Evolutionary conservation across 2,888 invertebrate genomes (phyloP).

Genomic region (Pomacea canaliculata): DNA sequence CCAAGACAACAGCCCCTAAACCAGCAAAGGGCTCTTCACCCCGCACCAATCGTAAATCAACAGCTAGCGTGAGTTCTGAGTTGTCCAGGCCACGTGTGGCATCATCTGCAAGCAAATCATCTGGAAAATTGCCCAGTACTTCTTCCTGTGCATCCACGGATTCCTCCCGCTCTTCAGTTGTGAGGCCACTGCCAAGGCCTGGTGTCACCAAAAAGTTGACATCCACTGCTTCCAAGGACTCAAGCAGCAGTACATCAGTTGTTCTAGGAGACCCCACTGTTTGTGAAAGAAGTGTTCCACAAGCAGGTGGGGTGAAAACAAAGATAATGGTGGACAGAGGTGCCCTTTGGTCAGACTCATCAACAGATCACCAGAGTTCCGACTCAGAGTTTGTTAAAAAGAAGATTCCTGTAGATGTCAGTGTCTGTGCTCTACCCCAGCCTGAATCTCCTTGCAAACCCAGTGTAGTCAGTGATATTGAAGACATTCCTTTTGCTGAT

Average conservation of each 20-base stretch:
- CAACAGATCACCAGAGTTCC: conserved; percentile 32
- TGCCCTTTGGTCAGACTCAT: conserved; percentile 39
- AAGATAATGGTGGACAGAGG: conserved; percentile 53
- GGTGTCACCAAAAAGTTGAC: conserved; percentile 9
- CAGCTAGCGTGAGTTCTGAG: not conserved
- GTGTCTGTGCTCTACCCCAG: conserved; percentile 39
- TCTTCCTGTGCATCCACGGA: not conserved
- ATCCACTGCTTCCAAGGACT: conserved; percentile 9
- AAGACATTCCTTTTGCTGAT: conserved; percentile 64
- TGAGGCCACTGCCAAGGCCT: conserved; percentile 16
- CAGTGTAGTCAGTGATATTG: conserved; percentile 40
- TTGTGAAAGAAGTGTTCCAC: not conserved
- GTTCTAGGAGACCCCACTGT: not conserved
- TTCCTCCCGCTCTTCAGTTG: conserved; percentile 7
- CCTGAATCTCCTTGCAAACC: conserved; percentile 36
- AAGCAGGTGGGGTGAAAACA: conserved; percentile 10
- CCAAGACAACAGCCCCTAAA: conserved; percentile 7
- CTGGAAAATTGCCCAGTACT: not conserved
- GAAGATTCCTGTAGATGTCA: conserved; percentile 54
- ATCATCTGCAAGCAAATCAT: conserved; percentile 5
- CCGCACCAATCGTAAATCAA: not conserved
- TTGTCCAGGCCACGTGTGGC: conserved; percentile 1
- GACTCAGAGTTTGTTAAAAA: conserved; percentile 34
- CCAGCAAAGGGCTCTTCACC: not conserved
- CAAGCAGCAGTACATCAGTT: conserved; percentile 9